Evolutionary conservation across 2,888 invertebrate genomes (phyloP), one percentile per base, ranked within the genome.

Genomic region (Timandra comae): DNA sequence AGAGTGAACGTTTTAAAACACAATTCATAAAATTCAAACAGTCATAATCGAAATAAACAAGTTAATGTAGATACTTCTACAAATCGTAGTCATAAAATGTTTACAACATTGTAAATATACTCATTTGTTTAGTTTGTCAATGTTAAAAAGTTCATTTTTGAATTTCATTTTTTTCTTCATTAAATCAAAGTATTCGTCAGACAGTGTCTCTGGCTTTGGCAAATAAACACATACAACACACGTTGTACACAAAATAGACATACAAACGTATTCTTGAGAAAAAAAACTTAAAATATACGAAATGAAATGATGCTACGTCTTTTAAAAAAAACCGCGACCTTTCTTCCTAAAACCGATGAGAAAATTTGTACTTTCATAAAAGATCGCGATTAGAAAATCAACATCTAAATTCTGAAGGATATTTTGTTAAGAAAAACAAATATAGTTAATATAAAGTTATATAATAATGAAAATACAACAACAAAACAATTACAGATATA

Each of bases 381-480:
- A 74, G 61, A 54, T 47, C 63, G 56, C 69, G 63, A 61, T 48
- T 50, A 33, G 37, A 31, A 38, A 42, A 28, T n/a, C n/a, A n/a
- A n/a, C n/a, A n/a, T 16, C 6, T 16, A 16, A 16, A 16, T 16
- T n/a, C n/a, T 16, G 16, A 16, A 16, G 16, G 16, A 16, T 16
- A 6, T n/a, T n/a, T n/a, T n/a, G 16, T 24, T 24, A 11, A 24
- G 62, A 70, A 75, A 63, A 64, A 61, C 72, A 74, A 74, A 64
- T 73, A 77, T 64, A 59, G 58, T 73, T 62, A 67, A 77, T 70
- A 71, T 72, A 68, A 66, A 67, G 65, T 46, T 42, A 74, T 75
- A 79, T 81, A 79, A 79, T 79, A 74, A 80, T 79, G 77, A 76
- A 76, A 78, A 77, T 82, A 76, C 72, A 82, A 82, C 76, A 84